These are phyloP conservation scores for Allobates femoralis DNA, from an alignment of 2,797 vertebrate genomes.

Conservation along the genomic window DNA sequence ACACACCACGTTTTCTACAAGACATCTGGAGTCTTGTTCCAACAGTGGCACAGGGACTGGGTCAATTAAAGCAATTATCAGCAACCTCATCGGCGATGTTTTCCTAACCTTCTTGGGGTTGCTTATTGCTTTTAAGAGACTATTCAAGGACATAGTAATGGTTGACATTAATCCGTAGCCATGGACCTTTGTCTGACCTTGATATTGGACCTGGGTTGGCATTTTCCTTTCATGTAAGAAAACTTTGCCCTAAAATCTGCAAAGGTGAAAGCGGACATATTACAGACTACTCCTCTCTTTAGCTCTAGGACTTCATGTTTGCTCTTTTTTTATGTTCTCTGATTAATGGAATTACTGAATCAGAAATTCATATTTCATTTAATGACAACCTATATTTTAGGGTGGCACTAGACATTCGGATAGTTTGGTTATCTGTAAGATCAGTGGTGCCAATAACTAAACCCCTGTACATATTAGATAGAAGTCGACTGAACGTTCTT, in stretches of 20 bases:
- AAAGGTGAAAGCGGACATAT: not conserved
- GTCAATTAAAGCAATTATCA: slow-evolving; percentile 49
- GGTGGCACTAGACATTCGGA: no score
- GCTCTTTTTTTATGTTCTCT: no score
- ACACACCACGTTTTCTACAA: slow-evolving; percentile 16
- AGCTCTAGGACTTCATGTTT: no score
- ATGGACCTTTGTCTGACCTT: slow-evolving; percentile 41
- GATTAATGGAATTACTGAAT: no score
- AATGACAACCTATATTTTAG: no score
- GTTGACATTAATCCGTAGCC: slow-evolving; percentile 38
- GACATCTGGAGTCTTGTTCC: slow-evolving; percentile 46
- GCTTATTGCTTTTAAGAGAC: slow-evolving; percentile 25
- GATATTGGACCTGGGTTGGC: slow-evolving; percentile 5
- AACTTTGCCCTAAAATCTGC: not conserved
- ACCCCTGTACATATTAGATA: no score
- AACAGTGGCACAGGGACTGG: not conserved
- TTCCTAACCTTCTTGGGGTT: slow-evolving; percentile 49
- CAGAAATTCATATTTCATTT: no score
- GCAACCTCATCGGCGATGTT: slow-evolving; percentile 36
- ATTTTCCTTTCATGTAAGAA: slow-evolving; percentile 3
- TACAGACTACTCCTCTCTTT: not conserved
- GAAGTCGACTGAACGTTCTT: no score
- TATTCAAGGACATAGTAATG: slow-evolving; percentile 30
- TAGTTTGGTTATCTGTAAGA: no score
- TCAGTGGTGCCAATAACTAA: no score